A percentile compares a stretch with the other conserved stretches of the same genome.
phyloP scores from a whole-genome alignment of 2,888 invertebrate genomes.

The Eupithecia centaureata region DNA sequence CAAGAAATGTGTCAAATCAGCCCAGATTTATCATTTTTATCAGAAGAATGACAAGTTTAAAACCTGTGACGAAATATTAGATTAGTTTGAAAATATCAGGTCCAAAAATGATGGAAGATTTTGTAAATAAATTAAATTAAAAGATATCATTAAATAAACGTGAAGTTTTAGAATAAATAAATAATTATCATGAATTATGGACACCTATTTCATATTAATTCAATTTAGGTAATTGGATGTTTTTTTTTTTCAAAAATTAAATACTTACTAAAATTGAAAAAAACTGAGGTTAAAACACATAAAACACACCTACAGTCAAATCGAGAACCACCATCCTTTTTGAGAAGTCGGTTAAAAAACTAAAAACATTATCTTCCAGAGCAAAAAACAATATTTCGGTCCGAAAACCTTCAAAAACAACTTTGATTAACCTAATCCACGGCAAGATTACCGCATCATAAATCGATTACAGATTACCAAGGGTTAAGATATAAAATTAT shows the following conservation, averaged over 20 bases:
- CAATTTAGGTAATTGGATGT: too few relatives aligned
- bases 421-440: slow-evolving; percentile 73
- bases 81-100: neutral
- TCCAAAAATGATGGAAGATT: neutral
- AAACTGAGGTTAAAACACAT: too few relatives aligned
- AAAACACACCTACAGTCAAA: too few relatives aligned
- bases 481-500: slow-evolving; percentile 61
- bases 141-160: too few relatives aligned
- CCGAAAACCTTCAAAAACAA: slow-evolving; percentile 63
- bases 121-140: too few relatives aligned
- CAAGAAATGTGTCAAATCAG: slow-evolving; percentile 55
- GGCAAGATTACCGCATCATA: slow-evolving; percentile 46
- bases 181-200: too few relatives aligned
- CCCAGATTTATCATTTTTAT: slow-evolving; percentile 73
- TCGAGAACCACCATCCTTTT: too few relatives aligned
- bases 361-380: too few relatives aligned
- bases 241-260: too few relatives aligned
- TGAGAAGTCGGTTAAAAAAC: neutral
- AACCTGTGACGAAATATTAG: slow-evolving; percentile 31
- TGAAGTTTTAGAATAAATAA: too few relatives aligned
- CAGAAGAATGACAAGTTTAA: slow-evolving; percentile 61
- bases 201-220: too few relatives aligned
- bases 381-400: neutral
- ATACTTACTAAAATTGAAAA: too few relatives aligned
- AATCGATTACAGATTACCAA: slow-evolving; percentile 65